Conservation (phyloP, 2,113 vertebrate species). For the Chaenocephalus aceratus region DNA sequence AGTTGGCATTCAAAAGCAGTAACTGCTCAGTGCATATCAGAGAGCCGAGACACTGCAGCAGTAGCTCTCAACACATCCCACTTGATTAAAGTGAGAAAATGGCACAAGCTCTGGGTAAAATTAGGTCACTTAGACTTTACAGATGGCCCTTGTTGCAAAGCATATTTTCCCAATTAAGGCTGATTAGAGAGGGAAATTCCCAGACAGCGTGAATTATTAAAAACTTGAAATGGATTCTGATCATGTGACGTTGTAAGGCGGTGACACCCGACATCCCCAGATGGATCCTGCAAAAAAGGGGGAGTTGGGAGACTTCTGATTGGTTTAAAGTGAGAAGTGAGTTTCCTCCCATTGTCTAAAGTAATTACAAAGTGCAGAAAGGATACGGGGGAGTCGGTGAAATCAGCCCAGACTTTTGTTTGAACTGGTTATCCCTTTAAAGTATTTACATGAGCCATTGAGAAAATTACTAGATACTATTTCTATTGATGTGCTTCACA, state of each 20-base stretch:
- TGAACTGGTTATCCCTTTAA: not conserved
- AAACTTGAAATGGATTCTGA: constrained; percentile 75
- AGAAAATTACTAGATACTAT: not conserved
- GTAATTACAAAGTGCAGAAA: constrained; percentile 28
- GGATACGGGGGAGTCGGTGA: not conserved
- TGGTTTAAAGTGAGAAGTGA: constrained; percentile 44
- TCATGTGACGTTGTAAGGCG: constrained; percentile 59
- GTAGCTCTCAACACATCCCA: constrained; percentile 44
- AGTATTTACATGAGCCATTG: not conserved
- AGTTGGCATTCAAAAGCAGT: constrained; percentile 1
- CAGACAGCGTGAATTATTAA: constrained; percentile 82
- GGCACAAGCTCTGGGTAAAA: constrained; percentile 61
- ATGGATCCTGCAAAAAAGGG: constrained; percentile 23
- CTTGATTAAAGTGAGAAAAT: constrained; percentile 72
- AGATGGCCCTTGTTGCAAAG: constrained; percentile 76
- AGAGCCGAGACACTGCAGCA: constrained; percentile 16
- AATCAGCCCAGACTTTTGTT: constrained; percentile 17
- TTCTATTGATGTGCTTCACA: not conserved
- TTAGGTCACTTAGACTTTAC: constrained; percentile 75
- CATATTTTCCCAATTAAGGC: constrained; percentile 82
- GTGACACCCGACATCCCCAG: constrained; percentile 61
- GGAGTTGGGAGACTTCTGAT: constrained; percentile 42
- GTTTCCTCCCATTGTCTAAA: constrained; percentile 62
- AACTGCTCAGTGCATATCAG: constrained; percentile 4
- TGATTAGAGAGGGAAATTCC: constrained; percentile 78